Evolutionary conservation across 2,797 vertebrate species (phyloP).

Genomic region (Champsocephalus gunnari): DNA sequence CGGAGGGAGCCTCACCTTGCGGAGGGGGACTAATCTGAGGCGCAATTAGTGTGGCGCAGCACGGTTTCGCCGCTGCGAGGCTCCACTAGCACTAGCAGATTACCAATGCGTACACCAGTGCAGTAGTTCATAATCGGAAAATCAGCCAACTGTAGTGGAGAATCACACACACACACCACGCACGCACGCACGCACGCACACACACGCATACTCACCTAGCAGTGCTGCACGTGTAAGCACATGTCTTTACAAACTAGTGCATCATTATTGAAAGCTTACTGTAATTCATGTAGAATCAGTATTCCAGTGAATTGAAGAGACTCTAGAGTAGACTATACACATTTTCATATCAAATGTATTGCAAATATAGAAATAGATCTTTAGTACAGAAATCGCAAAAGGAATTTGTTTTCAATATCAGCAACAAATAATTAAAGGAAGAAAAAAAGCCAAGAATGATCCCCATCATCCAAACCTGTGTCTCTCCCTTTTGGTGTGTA

Average conservation of each 20-base stretch:
- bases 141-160: slow-evolving; percentile 9
- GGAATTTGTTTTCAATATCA: slow-evolving; percentile 62
- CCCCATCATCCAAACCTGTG: slow-evolving; percentile 55
- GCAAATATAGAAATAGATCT: slow-evolving; percentile 91
- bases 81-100: too few species aligned
- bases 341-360: slow-evolving; percentile 85
- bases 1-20: too few species aligned
- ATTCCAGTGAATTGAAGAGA: slow-evolving; percentile 39
- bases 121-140: slow-evolving; percentile 24
- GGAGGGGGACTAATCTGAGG: too few species aligned
- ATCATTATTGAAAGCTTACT: neutral
- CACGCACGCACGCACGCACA: neutral
- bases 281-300: neutral
- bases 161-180: slow-evolving; percentile 29
- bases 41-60: too few species aligned
- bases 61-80: too few species aligned
- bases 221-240: too few species aligned
- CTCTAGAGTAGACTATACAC: neutral
- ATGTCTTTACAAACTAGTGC: neutral
- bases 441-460: slow-evolving; percentile 66
- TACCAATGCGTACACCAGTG: neutral
- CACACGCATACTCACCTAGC: neutral
- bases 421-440: slow-evolving; percentile 75
- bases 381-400: slow-evolving; percentile 86
- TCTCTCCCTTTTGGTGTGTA: slow-evolving; percentile 53